These are phyloP conservation scores for Ceratina australensis DNA, from an alignment of 1,140 invertebrate species.

Conservation along the genomic window DNA sequence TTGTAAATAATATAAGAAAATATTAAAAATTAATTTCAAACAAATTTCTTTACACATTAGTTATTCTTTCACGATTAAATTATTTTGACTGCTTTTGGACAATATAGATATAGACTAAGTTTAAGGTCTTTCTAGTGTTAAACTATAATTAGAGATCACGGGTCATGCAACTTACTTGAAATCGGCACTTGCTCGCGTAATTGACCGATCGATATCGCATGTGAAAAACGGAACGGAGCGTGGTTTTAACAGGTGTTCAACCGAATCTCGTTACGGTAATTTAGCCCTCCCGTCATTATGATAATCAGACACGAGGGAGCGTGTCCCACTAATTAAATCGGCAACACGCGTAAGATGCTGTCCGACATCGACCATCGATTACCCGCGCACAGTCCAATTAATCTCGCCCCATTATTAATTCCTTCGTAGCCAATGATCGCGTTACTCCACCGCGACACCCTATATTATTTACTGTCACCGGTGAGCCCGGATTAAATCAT, in stretches of 20 bases:
- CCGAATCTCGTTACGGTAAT: conserved; percentile 2
- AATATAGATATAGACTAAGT: too few relatives aligned
- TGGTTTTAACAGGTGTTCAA: background rate
- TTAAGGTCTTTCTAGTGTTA: too few relatives aligned
- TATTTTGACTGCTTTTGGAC: too few relatives aligned
- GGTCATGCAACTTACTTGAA: too few relatives aligned
- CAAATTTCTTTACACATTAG: too few relatives aligned
- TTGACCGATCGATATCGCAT: background rate
- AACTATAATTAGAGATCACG: too few relatives aligned
- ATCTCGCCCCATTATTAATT: conserved; percentile 38
- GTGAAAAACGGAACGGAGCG: background rate
- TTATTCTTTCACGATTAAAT: too few relatives aligned
- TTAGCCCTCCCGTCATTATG: conserved; percentile 16
- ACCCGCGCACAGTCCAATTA: conserved; percentile 27
- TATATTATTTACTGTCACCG: background rate
- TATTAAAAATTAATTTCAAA: too few relatives aligned
- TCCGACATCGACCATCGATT: conserved; percentile 41
- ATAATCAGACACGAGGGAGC: conserved; percentile 32
- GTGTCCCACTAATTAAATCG: conserved; percentile 41
- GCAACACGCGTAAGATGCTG: conserved; percentile 30
- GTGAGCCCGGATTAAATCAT: background rate
- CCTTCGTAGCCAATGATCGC: conserved; percentile 24
- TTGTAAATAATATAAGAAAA: too few relatives aligned
- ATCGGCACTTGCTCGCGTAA: background rate
- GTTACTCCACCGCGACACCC: background rate